phyloP scores from a whole-genome alignment of 2,888 invertebrate species.

The Zygothrica quintamaculata region DNA sequence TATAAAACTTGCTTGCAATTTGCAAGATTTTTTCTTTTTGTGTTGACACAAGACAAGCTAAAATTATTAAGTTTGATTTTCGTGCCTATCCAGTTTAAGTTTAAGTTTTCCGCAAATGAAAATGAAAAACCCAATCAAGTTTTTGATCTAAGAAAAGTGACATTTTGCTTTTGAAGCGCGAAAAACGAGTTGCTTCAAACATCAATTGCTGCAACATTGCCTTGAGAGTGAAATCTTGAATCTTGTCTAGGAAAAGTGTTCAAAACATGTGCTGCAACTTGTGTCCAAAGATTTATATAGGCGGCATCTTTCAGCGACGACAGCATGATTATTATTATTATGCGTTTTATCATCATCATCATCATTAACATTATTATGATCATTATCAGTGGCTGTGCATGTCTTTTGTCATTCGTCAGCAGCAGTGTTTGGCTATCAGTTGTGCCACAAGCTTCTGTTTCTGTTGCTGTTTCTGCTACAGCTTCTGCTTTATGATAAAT shows the following conservation, averaged over 20 bases:
- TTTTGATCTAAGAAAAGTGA: constrained; percentile 37
- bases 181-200: constrained; percentile 57
- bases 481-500: constrained; percentile 60
- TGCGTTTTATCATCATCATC: constrained; percentile 37
- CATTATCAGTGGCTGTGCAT: constrained; percentile 37
- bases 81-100: constrained; percentile 4
- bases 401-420: constrained; percentile 67
- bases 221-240: constrained; percentile 72
- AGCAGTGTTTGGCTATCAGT: constrained; percentile 14
- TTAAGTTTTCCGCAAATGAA: constrained; percentile 65
- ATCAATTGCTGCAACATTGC: constrained; percentile 36
- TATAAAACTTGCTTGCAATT: constrained; percentile 19
- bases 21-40: constrained; percentile 13
- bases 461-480: constrained; percentile 3
- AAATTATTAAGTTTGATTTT: constrained; percentile 47
- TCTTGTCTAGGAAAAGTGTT: constrained; percentile 66
- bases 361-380: constrained; percentile 24
- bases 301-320: constrained; percentile 24
- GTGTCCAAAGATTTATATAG: constrained; percentile 49
- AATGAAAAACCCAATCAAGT: constrained; percentile 66
- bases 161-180: constrained; percentile 49
- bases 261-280: constrained; percentile 66
- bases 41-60: constrained; percentile 16
- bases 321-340: constrained; percentile 24
- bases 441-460: not conserved